A percentile compares a stretch with the other conserved stretches of the same genome.
These are phyloP conservation scores for Arvicola amphibius DNA, from an alignment of 2,797 vertebrate species.

Conservation along the genomic window DNA sequence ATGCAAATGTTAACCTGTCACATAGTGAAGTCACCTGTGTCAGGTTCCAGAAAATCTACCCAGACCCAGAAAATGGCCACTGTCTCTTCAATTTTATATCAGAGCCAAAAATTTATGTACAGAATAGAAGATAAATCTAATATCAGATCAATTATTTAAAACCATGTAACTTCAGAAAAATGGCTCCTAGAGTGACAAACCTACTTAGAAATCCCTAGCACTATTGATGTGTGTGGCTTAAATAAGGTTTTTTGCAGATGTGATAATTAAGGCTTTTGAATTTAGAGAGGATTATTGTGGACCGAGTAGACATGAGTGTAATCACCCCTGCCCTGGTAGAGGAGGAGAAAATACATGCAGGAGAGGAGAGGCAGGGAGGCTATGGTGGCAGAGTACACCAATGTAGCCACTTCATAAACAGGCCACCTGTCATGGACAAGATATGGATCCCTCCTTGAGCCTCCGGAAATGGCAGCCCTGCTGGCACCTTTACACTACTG, in stretches of 20 bases:
- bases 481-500: background rate
- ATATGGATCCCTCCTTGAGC: accelerated
- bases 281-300: background rate
- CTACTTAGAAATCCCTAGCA: background rate
- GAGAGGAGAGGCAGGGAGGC: background rate
- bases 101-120: background rate
- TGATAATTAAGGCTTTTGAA: background rate
- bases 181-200: accelerated
- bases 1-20: background rate
- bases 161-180: background rate
- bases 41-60: accelerated
- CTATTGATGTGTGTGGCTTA: background rate
- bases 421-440: background rate
- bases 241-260: background rate
- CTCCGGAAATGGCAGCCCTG: accelerated
- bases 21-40: too few relatives aligned
- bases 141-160: background rate
- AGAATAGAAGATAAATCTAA: background rate
- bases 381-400: background rate
- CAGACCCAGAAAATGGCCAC: background rate
- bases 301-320: background rate
- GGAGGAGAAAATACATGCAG: accelerated
- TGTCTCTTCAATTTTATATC: background rate
- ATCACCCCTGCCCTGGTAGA: too few relatives aligned
- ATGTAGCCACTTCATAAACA: background rate